These are phyloP conservation scores for Mythimna impura DNA, from an alignment of 2,888 invertebrate species.

Conservation along the genomic window DNA sequence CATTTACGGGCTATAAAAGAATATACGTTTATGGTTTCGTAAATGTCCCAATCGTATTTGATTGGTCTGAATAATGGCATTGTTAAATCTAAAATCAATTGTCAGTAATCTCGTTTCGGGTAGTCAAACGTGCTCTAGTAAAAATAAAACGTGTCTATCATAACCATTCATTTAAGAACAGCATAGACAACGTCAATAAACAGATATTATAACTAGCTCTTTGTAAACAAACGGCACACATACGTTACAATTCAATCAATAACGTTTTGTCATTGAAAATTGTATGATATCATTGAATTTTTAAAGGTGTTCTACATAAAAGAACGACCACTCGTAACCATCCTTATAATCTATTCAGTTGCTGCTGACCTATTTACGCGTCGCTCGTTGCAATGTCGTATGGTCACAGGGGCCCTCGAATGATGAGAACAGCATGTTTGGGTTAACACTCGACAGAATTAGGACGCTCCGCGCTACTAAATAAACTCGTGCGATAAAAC, in stretches of 20 bases:
- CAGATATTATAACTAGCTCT: conserved; percentile 43
- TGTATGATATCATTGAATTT: conserved; percentile 60
- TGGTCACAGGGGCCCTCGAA: conserved; percentile 64
- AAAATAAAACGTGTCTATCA: conserved; percentile 13
- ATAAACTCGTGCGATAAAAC: conserved; percentile 58
- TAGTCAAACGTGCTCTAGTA: conserved; percentile 14
- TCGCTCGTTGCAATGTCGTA: conserved; percentile 65
- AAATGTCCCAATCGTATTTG: conserved; percentile 34
- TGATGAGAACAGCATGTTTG: conserved; percentile 59
- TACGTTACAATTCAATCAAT: conserved; percentile 59
- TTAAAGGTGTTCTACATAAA: conserved; percentile 58
- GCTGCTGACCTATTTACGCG: conserved; percentile 69
- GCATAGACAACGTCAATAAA: conserved; percentile 24
- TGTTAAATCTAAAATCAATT: conserved; percentile 36
- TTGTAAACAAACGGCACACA: conserved; percentile 35
- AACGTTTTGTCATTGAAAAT: conserved; percentile 58
- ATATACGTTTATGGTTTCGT: conserved; percentile 34
- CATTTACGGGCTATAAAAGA: conserved; percentile 41
- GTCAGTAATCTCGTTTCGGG: conserved; percentile 20
- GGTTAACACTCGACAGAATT: conserved; percentile 54
- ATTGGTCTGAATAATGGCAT: conserved; percentile 28
- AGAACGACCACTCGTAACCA: conserved; percentile 61
- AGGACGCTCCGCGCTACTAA: conserved; percentile 55
- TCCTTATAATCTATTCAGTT: conserved; percentile 69
- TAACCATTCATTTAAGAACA: conserved; percentile 23